Evolutionary conservation across 2,888 invertebrate genomes (phyloP).

Genomic region (Caenorhabditis sp.): DNA sequence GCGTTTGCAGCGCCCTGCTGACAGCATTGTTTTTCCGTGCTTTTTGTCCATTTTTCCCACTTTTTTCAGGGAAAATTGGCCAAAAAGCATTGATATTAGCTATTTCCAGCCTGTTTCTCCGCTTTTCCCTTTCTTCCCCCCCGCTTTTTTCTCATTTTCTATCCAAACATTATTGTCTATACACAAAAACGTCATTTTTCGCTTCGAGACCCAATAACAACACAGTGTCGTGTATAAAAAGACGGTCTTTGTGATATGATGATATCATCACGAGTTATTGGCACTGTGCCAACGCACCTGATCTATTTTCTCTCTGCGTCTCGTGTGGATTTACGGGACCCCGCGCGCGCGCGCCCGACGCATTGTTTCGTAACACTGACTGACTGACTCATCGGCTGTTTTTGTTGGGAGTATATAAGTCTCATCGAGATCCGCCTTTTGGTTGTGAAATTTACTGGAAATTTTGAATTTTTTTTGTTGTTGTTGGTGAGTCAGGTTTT

Average conservation of each 20-base stretch:
- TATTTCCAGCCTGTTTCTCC: too few species aligned
- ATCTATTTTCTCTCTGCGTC: constrained; percentile 26
- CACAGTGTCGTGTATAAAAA: neutral
- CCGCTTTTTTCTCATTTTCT: neutral
- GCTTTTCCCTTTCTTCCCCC: neutral
- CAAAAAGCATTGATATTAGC: too few species aligned
- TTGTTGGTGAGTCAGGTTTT: too few species aligned
- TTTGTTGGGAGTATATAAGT: too few species aligned
- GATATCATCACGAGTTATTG: constrained; percentile 6
- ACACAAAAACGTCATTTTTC: constrained; percentile 1
- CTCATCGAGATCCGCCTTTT: too few species aligned
- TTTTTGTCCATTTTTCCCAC: neutral
- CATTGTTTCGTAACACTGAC: constrained; percentile 1
- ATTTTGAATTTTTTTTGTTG: too few species aligned
- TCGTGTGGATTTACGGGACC: constrained; percentile 21
- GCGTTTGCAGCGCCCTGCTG: constrained; percentile 17
- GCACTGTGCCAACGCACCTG: constrained; percentile 46
- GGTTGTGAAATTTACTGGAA: too few species aligned
- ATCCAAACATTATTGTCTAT: neutral
- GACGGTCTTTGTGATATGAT: neutral
- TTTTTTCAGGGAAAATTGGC: neutral
- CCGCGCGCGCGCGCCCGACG: constrained; percentile 35
- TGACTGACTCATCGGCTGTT: too few species aligned
- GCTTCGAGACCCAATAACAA: neutral
- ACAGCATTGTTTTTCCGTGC: neutral